A percentile compares a stretch with the other conserved stretches of the same genome.
Evolutionary conservation across 2,797 vertebrate species (phyloP).

Genomic region (Hippopotamyrus pictus): DNA sequence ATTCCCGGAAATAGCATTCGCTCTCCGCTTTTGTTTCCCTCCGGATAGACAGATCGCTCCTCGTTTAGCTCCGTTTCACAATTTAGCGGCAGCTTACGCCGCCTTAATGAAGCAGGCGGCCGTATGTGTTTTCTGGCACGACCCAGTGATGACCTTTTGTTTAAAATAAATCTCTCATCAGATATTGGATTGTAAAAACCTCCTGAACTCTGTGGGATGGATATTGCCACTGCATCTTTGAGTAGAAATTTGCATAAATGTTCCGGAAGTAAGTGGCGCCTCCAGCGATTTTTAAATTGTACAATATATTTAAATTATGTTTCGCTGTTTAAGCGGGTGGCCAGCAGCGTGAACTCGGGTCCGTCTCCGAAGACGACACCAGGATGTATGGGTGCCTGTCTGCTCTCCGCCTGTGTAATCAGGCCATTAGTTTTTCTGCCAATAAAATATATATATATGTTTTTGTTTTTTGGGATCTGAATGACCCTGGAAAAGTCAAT

Average conservation of each 20-base stretch:
- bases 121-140: neutral
- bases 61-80: slow-evolving; percentile 26
- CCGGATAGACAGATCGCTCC: neutral
- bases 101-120: neutral
- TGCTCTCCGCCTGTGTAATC: slow-evolving; percentile 28
- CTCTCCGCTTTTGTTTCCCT: neutral
- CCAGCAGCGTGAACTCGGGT: slow-evolving; percentile 34
- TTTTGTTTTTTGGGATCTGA: slow-evolving; percentile 20
- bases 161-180: slow-evolving; percentile 3
- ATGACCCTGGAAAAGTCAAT: slow-evolving; percentile 34
- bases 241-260: slow-evolving; percentile 39
- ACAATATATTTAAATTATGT: slow-evolving; percentile 44
- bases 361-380: slow-evolving; percentile 27
- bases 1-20: neutral
- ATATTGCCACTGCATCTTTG: slow-evolving; percentile 31
- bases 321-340: slow-evolving; percentile 40
- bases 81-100: neutral
- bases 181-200: slow-evolving; percentile 16
- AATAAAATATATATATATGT: slow-evolving; percentile 25
- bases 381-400: slow-evolving; percentile 31
- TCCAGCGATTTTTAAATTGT: slow-evolving; percentile 44
- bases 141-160: slow-evolving; percentile 22
- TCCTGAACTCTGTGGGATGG: slow-evolving; percentile 13
- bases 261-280: slow-evolving; percentile 32
- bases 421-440: slow-evolving; percentile 35